These are phyloP conservation scores for Styela plicata DNA, from an alignment of 23 tunicate genomes.

Conservation along the genomic window DNA sequence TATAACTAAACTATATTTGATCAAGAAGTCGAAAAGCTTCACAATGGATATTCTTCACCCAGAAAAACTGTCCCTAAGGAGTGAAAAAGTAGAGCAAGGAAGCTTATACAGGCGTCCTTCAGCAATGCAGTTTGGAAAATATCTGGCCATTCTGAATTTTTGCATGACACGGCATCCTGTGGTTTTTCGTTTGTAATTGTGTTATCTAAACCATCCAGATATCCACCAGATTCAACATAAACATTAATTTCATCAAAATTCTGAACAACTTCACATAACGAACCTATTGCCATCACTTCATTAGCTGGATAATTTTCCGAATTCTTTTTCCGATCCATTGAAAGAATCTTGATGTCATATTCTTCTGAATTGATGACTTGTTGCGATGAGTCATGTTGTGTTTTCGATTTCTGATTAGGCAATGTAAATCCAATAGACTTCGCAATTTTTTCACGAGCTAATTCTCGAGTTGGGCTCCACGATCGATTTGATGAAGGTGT, in stretches of 20 bases:
- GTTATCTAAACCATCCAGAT: too few relatives aligned
- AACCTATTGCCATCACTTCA: neutral
- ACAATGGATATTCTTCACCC: too few relatives aligned
- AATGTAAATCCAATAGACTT: constrained; percentile 57
- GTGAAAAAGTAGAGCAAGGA: neutral
- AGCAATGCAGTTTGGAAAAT: neutral
- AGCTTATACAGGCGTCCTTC: neutral
- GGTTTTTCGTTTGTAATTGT: too few relatives aligned
- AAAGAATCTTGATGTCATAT: constrained; percentile 70
- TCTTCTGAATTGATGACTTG: constrained; percentile 30
- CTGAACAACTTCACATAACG: neutral
- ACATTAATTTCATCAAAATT: neutral
- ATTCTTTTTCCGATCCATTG: constrained; percentile 8
- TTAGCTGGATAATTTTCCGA: neutral
- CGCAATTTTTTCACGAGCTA: constrained; percentile 48
- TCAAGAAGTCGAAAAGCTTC: too few relatives aligned
- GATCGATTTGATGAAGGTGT: constrained; percentile 4
- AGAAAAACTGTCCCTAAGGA: neutral
- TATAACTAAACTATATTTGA: too few relatives aligned
- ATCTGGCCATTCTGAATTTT: neutral
- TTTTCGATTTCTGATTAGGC: neutral
- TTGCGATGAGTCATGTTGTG: neutral
- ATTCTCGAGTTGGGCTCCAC: constrained; percentile 8
- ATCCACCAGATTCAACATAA: neutral
- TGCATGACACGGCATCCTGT: too few relatives aligned